Evolutionary conservation across 2,797 vertebrate genomes (phyloP), one percentile per base, ranked within the genome.

Genomic region (Alauda arvensis): DNA sequence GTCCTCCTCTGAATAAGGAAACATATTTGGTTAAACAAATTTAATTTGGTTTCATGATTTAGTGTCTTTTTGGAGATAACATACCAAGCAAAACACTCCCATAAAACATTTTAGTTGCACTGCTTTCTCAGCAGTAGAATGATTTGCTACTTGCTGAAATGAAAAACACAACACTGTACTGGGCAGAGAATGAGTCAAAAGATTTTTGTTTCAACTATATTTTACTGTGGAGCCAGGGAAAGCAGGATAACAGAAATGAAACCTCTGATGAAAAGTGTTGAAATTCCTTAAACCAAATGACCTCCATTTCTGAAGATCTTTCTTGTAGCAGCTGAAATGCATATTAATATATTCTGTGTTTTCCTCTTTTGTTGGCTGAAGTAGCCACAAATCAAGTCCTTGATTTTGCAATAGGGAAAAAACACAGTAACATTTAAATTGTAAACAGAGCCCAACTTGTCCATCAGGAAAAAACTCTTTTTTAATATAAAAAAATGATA

Each of bases 311-410:
- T 79, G 34, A 56, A 63, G 21, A 52, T 34, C 21, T 63, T 90
- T 71, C 51, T 39, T 67, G 25, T 6, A 86, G 23, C 15, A 65
- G 39, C 4, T 10, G 4, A 68, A 66, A 40, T 59, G 4, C 20
- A 3, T 25, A 43, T 51, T 57, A 61, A 42, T 26, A 60, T 34
- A 37, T 37, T 59, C 42, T 31, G 9, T 28, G 80, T 91, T 97
- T 97, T 96, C 87, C 95, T 96, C 84, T 91, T 95, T 94, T 94
- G 90, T 80, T 93, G 68, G 80, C 89, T 93, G 70, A 78, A 61
- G 86, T 83, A 91, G 91, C 91, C 95, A 97, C 94, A 98, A 98
- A 98, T 97, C 95, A 97, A 77, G 67, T 74, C 26, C 74, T 57
- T 78, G 77, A 90, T 92, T 53, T 51, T 72, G 33, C 57, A 77